These are phyloP conservation scores for Meriones psammophilus DNA, from an alignment of 2,797 vertebrate genomes.

Conservation along the genomic window DNA sequence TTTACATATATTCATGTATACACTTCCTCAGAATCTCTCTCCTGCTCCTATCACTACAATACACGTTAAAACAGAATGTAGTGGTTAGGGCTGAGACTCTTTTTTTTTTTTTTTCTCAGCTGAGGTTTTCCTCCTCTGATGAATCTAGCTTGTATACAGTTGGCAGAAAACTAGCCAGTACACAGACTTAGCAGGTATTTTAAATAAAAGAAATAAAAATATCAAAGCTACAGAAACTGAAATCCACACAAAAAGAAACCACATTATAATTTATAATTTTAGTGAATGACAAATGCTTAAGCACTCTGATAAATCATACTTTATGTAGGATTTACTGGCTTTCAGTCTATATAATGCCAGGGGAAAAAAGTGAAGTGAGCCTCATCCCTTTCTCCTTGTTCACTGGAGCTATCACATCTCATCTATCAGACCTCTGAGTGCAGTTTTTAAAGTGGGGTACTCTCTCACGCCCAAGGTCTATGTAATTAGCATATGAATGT, in stretches of 20 bases:
- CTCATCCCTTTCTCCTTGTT: slow-evolving; percentile 82
- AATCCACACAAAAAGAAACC: slow-evolving; percentile 8
- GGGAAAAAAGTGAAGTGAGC: slow-evolving; percentile 72
- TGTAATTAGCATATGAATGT: slow-evolving; percentile 86
- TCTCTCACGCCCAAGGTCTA: slow-evolving; percentile 80
- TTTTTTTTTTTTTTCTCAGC: background rate
- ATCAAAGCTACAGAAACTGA: slow-evolving; percentile 1
- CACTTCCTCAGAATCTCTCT: slow-evolving; percentile 47
- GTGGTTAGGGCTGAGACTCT: background rate
- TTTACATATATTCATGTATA: background rate
- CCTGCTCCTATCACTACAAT: slow-evolving; percentile 32
- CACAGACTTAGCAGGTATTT: background rate
- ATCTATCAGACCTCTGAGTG: slow-evolving; percentile 81
- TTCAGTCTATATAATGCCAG: slow-evolving; percentile 79
- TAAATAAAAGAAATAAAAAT: slow-evolving; percentile 45
- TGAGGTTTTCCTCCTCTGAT: background rate
- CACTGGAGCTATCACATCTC: slow-evolving; percentile 83
- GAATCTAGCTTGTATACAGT: background rate
- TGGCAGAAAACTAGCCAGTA: background rate
- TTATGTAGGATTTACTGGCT: slow-evolving; percentile 79
- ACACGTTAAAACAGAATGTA: background rate
- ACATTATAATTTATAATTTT: background rate
- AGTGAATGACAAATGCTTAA: slow-evolving; percentile 64
- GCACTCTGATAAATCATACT: slow-evolving; percentile 57
- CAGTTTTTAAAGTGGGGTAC: slow-evolving; percentile 82